Percentiles rank a stretch among this genome's conserved stretches.
Conservation (phyloP, 1,140 invertebrate species). For the Macrocentrus cingulum region DNA sequence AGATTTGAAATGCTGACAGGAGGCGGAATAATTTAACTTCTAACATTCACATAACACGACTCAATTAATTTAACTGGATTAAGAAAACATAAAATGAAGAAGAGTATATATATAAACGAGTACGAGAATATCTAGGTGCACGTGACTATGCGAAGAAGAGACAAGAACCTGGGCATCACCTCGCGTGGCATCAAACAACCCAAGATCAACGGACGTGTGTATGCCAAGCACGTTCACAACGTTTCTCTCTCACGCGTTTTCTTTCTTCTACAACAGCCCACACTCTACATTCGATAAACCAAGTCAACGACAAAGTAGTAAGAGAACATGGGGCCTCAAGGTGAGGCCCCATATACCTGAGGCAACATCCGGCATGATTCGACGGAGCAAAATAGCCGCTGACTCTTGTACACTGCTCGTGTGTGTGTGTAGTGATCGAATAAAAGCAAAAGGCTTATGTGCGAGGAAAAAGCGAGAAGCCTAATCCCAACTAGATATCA, state of each 20-base stretch:
- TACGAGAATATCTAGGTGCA: background rate
- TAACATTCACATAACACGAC: background rate
- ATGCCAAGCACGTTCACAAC: conserved; percentile 29
- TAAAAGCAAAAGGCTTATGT: background rate
- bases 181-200: background rate
- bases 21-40: conserved; percentile 13
- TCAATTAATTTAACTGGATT: conserved; percentile 3
- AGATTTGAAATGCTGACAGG: conserved; percentile 6
- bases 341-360: conserved; percentile 24
- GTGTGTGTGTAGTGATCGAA: conserved; percentile 9
- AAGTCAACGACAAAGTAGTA: conserved; percentile 2
- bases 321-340: conserved; percentile 10
- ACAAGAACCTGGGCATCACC: conserved; percentile 8
- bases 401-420: conserved; percentile 20
- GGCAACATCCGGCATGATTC: conserved; percentile 33
- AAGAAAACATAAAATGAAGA: background rate
- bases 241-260: background rate
- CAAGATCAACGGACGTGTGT: conserved; percentile 6
- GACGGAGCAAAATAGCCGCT: conserved; percentile 28
- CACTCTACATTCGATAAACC: conserved; percentile 3
- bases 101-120: background rate
- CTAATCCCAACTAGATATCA: too few relatives aligned
- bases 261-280: conserved; percentile 12
- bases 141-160: conserved; percentile 6
- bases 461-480: too few relatives aligned